These are phyloP conservation scores for Cacatua alba DNA, from an alignment of 2,113 vertebrate species.

Conservation along the genomic window DNA sequence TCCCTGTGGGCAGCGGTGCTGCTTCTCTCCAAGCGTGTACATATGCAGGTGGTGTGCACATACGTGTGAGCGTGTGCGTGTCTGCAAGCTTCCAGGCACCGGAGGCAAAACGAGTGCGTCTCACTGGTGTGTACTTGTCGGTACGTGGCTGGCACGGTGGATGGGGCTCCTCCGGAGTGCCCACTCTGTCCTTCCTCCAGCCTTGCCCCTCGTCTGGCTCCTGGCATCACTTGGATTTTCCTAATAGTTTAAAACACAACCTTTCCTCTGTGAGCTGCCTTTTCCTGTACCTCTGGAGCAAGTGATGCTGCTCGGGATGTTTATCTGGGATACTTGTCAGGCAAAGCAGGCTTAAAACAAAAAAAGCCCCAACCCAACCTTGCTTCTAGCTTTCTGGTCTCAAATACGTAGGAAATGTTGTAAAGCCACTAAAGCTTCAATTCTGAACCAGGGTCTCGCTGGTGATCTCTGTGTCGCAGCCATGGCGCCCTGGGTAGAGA, in stretches of 20 bases:
- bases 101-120: background rate
- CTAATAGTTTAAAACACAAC: background rate
- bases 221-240: background rate
- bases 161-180: background rate
- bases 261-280: background rate
- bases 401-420: background rate
- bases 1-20: background rate
- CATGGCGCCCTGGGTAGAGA: background rate
- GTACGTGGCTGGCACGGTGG: background rate
- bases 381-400: background rate
- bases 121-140: accelerated
- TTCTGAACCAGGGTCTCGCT: background rate
- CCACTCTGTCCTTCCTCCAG: accelerated
- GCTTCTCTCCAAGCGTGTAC: accelerated
- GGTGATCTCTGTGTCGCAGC: background rate
- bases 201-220: background rate
- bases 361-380: background rate
- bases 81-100: accelerated
- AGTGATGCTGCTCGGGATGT: background rate
- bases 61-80: accelerated
- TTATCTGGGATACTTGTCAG: background rate
- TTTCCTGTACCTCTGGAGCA: background rate
- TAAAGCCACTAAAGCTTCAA: background rate
- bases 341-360: background rate
- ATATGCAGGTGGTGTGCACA: accelerated